Evolutionary conservation across 2,113 vertebrate genomes (phyloP).

Genomic region (Meleagris gallopavo): DNA sequence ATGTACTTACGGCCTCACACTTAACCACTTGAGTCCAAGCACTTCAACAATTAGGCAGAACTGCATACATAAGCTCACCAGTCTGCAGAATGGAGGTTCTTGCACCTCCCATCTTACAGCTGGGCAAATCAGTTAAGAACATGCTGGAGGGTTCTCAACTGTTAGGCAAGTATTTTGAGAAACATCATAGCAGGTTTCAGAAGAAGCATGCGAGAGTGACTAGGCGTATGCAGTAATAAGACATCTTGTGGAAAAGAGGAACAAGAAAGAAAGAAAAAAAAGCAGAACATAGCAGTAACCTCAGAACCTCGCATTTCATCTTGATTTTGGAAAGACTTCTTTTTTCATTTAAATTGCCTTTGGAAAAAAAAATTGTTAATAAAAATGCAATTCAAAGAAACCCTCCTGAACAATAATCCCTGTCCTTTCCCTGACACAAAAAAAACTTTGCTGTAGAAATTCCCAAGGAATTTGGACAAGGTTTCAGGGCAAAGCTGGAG

Average conservation of each 20-base stretch:
- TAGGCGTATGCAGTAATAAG: background rate
- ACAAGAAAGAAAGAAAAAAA: background rate
- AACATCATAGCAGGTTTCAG: background rate
- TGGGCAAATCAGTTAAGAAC: background rate
- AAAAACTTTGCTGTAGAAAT: background rate
- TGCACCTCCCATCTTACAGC: background rate
- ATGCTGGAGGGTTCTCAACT: background rate
- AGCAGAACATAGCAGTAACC: background rate
- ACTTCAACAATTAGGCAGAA: constrained; percentile 14
- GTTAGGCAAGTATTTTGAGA: background rate
- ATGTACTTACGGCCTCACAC: background rate
- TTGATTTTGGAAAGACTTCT: background rate
- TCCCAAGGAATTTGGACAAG: background rate
- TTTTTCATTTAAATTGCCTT: background rate
- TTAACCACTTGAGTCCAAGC: background rate
- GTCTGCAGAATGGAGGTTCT: background rate
- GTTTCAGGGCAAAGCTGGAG: background rate
- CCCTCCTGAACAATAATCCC: background rate
- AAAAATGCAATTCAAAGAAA: background rate
- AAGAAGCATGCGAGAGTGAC: background rate
- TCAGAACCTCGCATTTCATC: background rate
- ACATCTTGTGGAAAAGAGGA: background rate
- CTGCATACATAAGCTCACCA: background rate
- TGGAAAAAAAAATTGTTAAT: background rate
- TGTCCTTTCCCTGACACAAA: background rate